Percentiles rank a stretch among this genome's conserved stretches.
Evolutionary conservation across 1,140 invertebrate species (phyloP).

Genomic region (Helicoverpa zea): DNA sequence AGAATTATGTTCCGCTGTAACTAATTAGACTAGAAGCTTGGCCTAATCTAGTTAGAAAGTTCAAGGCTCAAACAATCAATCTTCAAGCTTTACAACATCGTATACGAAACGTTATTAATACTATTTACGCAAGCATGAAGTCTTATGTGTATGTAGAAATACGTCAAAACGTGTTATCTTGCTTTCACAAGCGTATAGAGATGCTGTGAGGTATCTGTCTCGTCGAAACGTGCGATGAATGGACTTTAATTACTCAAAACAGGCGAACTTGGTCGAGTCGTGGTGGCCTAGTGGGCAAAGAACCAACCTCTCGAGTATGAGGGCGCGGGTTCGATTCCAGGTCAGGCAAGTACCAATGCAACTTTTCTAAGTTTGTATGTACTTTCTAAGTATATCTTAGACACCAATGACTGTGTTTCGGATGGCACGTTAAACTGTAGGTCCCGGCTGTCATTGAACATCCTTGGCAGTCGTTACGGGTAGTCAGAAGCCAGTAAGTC

Average conservation of each 20-base stretch:
- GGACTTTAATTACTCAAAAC: slow-evolving; percentile 47
- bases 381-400: no score
- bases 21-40: slow-evolving; percentile 3
- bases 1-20: background rate
- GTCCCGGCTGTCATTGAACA: no score
- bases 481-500: no score
- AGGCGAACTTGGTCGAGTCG: slow-evolving; percentile 39
- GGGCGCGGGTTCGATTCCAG: no score
- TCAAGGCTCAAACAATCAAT: slow-evolving; percentile 1
- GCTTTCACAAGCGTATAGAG: slow-evolving; percentile 37
- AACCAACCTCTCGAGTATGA: no score
- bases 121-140: background rate
- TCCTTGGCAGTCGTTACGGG: no score
- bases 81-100: background rate
- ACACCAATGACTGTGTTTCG: no score
- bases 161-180: slow-evolving; percentile 35
- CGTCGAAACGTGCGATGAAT: slow-evolving; percentile 39
- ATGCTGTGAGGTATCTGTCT: background rate
- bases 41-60: background rate
- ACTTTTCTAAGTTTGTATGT: no score
- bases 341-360: no score
- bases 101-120: slow-evolving; percentile 5
- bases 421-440: no score
- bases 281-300: no score
- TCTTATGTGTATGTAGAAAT: background rate